A percentile compares a stretch with the other conserved stretches of the same genome.
These are phyloP conservation scores for Bombus haemorrhoidalis DNA, from an alignment of 1,140 invertebrate genomes.

Conservation along the genomic window DNA sequence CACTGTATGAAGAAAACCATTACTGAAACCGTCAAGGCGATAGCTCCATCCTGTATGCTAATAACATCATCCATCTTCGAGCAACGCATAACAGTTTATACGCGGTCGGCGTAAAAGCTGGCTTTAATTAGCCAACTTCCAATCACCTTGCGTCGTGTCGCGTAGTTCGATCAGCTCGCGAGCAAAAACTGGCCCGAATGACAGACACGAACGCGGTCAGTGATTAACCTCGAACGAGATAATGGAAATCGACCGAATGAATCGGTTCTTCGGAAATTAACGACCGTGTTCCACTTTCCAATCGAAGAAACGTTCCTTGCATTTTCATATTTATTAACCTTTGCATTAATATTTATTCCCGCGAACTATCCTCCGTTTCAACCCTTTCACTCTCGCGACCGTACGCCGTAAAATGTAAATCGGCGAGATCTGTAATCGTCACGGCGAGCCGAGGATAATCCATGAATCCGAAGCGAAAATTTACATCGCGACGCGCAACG, in stretches of 20 bases:
- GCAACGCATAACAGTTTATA: neutral
- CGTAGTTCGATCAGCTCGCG: neutral
- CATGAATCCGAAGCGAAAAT: too few species aligned
- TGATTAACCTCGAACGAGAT: conserved; percentile 3
- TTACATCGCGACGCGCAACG: too few species aligned
- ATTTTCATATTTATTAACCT: neutral
- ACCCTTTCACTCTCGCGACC: too few species aligned
- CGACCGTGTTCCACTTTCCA: neutral
- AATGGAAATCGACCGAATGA: neutral
- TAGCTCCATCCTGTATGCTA: neutral
- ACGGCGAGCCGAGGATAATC: too few species aligned
- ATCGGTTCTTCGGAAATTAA: neutral
- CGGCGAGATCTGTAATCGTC: too few species aligned
- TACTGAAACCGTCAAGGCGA: neutral
- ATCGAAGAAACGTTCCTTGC: neutral
- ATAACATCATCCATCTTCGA: neutral
- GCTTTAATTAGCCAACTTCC: conserved; percentile 3
- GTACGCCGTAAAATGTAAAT: too few species aligned
- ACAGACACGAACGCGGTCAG: neutral
- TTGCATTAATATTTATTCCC: neutral
- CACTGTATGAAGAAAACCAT: neutral
- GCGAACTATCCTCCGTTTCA: too few species aligned
- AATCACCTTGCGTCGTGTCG: neutral
- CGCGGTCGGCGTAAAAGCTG: neutral
- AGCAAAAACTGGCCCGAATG: neutral